phyloP scores from a whole-genome alignment of 2,797 vertebrate genomes.

The Brachymystax lenok region DNA sequence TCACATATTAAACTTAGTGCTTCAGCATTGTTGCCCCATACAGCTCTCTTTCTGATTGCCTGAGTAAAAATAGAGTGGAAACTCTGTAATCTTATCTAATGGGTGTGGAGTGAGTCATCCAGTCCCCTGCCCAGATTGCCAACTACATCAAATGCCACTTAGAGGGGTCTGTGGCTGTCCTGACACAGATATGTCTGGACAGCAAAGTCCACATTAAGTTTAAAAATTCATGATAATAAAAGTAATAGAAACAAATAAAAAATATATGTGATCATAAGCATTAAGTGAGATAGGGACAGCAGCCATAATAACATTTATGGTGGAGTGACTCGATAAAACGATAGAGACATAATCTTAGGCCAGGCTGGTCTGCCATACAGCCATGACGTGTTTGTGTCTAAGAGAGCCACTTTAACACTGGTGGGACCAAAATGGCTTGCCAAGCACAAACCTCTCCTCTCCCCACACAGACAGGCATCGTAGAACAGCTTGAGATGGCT shows the following conservation, averaged over 20 bases:
- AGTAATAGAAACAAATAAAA: background rate
- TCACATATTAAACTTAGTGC: background rate
- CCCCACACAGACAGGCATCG: background rate
- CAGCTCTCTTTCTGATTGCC: background rate
- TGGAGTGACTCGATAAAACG: background rate
- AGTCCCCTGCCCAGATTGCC: background rate
- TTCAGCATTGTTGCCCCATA: background rate
- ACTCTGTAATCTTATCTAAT: background rate
- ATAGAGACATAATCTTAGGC: background rate
- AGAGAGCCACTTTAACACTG: background rate
- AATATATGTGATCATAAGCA: background rate
- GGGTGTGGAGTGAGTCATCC: background rate
- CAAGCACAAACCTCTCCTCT: background rate
- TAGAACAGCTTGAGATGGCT: background rate
- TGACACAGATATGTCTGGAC: background rate
- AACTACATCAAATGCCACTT: background rate
- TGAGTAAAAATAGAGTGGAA: background rate
- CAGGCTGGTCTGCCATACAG: background rate
- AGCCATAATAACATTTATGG: background rate
- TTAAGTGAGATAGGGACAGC: background rate
- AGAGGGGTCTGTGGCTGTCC: background rate
- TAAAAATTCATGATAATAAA: background rate
- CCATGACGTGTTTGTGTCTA: background rate
- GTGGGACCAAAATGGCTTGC: background rate
- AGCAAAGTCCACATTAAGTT: background rate